Conservation (phyloP, 1,140 invertebrate genomes). For the Magallana gigas region DNA sequence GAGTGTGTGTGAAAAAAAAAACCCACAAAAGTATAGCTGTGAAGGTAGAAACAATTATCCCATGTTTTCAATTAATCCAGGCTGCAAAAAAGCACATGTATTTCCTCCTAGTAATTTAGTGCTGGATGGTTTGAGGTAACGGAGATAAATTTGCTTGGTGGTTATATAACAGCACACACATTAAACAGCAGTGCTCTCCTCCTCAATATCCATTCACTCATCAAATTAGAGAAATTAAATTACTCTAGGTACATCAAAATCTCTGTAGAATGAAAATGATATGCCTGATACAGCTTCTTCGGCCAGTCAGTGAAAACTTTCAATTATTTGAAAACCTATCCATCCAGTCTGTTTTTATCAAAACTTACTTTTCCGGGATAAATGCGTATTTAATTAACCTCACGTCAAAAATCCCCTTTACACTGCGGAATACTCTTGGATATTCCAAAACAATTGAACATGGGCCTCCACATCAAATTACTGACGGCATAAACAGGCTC, state of each 20-base stretch:
- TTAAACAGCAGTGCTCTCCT: conserved; percentile 11
- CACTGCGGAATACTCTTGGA: neutral
- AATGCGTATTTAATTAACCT: neutral
- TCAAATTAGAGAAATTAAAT: conserved; percentile 23
- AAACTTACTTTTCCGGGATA: conserved; percentile 1
- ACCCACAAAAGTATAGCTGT: neutral
- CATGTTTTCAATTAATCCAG: conserved; percentile 28
- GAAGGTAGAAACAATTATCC: neutral
- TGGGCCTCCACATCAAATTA: neutral
- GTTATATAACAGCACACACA: conserved; percentile 4
- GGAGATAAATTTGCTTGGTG: conserved; percentile 3
- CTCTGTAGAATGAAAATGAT: conserved; percentile 3
- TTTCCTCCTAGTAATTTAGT: neutral
- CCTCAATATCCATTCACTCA: neutral
- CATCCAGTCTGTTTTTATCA: conserved; percentile 1
- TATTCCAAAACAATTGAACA: conserved; percentile 15
- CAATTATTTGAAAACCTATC: neutral
- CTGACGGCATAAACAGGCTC: neutral
- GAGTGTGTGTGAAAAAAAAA: neutral
- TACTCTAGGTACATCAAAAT: conserved; percentile 6
- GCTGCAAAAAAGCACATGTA: conserved; percentile 13
- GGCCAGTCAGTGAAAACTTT: neutral
- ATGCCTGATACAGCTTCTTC: neutral
- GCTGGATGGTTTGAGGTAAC: neutral
- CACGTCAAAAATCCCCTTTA: neutral